Conservation (phyloP, 2,888 invertebrate genomes). For the Drosophila lutescens region DNA sequence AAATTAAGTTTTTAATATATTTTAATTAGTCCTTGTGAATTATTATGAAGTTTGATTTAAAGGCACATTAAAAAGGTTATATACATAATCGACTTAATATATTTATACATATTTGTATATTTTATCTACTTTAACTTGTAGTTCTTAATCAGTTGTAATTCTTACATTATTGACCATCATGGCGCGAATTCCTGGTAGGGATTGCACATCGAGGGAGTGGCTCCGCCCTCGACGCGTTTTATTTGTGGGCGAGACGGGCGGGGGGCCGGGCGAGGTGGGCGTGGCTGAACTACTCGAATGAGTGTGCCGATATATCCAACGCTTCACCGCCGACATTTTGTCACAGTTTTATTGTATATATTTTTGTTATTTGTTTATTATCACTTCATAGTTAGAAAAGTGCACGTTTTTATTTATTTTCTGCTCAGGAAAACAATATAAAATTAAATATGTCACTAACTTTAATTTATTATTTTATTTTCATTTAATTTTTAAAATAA, state of each 20-base stretch:
- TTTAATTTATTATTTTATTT: too few relatives aligned
- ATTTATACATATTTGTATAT: background rate
- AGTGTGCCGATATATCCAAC: conserved; percentile 83
- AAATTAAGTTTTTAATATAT: too few relatives aligned
- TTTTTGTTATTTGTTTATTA: background rate
- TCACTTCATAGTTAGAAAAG: conserved; percentile 17
- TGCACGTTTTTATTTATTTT: background rate
- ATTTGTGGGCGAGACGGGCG: conserved; percentile 66
- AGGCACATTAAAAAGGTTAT: too few relatives aligned
- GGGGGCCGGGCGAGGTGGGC: conserved; percentile 55
- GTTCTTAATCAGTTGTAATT: background rate
- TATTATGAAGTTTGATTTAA: too few relatives aligned
- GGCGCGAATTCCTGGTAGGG: conserved; percentile 83
- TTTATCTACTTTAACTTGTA: background rate
- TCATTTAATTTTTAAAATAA: too few relatives aligned
- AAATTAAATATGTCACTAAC: too few relatives aligned
- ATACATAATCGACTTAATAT: too few relatives aligned
- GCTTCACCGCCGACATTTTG: conserved; percentile 83
- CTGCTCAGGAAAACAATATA: background rate
- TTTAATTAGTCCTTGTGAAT: too few relatives aligned
- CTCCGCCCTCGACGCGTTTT: conserved; percentile 82
- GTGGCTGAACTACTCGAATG: conserved; percentile 64
- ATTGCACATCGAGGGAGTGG: conserved; percentile 84
- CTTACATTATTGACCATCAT: conserved; percentile 80
- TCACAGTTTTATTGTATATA: conserved; percentile 7